A percentile compares a stretch with the other conserved stretches of the same genome.
Conservation (phyloP, 2,888 invertebrate genomes). For the Ophion costatus region DNA sequence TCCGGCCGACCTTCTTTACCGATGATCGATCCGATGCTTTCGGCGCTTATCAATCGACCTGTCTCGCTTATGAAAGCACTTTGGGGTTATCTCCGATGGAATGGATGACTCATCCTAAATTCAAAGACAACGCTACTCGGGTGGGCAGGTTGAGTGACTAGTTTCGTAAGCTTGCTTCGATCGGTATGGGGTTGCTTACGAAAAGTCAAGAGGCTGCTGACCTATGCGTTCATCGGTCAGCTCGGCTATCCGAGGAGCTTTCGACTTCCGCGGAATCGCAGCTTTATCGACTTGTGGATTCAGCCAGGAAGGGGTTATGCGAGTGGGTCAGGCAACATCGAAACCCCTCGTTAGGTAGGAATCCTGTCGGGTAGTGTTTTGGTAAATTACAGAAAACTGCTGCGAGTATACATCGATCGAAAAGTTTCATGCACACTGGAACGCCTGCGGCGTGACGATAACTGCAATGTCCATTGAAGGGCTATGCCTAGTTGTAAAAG, state of each 20-base stretch:
- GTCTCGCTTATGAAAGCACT: background rate
- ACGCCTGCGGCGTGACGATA: background rate
- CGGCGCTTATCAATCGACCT: background rate
- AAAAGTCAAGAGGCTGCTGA: background rate
- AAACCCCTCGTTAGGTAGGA: slow-evolving; percentile 26
- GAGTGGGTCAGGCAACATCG: slow-evolving; percentile 14
- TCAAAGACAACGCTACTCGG: background rate
- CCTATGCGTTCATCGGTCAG: slow-evolving; percentile 10
- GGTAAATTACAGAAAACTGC: slow-evolving; percentile 33
- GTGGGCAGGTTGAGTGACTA: background rate
- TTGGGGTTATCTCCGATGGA: background rate
- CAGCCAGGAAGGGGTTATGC: background rate
- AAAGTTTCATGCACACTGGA: background rate
- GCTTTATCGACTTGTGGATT: slow-evolving; percentile 53
- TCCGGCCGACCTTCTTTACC: slow-evolving; percentile 49
- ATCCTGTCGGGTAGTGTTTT: background rate
- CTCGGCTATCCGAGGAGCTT: slow-evolving; percentile 6
- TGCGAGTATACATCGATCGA: slow-evolving; percentile 16
- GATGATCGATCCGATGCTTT: slow-evolving; percentile 29
- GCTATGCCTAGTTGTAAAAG: too few species aligned
- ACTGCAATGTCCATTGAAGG: background rate
- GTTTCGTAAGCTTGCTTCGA: background rate
- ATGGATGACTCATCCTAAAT: background rate
- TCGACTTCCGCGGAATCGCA: slow-evolving; percentile 21
- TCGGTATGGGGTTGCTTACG: slow-evolving; percentile 5